Percentiles rank a stretch among this genome's conserved stretches.
Evolutionary conservation across 2,797 vertebrate genomes (phyloP).

Genomic region (Ara ararauna): DNA sequence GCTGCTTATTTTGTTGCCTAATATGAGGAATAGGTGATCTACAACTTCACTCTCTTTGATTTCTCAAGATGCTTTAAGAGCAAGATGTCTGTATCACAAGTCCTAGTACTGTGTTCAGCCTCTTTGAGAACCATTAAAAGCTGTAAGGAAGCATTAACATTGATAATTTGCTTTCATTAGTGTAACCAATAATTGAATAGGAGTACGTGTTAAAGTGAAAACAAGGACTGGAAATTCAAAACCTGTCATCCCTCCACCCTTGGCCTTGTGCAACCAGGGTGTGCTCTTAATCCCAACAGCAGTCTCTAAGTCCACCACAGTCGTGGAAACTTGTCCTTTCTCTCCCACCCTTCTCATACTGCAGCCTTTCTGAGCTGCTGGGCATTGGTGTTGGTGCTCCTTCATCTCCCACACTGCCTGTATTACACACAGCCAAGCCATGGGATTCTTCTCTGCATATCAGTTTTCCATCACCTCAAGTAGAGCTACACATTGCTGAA

Average conservation of each 20-base stretch:
- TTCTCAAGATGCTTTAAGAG: neutral
- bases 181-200: neutral
- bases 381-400: rapidly evolving
- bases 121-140: neutral
- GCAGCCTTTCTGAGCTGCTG: too few species aligned
- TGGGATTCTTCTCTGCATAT: neutral
- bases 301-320: neutral
- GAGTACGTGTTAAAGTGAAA: neutral
- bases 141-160: neutral
- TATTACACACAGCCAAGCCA: neutral
- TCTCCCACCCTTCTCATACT: neutral
- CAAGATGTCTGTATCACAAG: neutral
- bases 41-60: neutral
- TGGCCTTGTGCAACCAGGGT: neutral
- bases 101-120: neutral
- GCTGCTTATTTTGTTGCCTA: neutral
- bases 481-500: neutral
- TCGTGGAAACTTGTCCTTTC: neutral
- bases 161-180: neutral
- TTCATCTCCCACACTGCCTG: neutral
- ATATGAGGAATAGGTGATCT: neutral
- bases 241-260: neutral
- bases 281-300: rapidly evolving
- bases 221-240: neutral
- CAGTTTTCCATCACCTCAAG: neutral